These are phyloP conservation scores for Lepidothrix coronata DNA, from an alignment of 2,113 vertebrate genomes.

Conservation along the genomic window DNA sequence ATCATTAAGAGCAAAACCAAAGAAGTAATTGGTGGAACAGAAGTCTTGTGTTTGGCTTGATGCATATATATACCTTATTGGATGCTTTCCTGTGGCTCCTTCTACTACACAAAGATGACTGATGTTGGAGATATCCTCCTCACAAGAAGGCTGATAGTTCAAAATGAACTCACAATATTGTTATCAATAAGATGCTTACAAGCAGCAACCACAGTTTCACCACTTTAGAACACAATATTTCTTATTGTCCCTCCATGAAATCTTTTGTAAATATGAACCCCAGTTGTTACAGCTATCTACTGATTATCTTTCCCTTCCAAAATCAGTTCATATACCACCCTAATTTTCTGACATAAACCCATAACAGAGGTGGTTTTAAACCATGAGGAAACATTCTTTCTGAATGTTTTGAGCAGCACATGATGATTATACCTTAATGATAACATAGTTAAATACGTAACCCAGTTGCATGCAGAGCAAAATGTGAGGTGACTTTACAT, in stretches of 20 bases:
- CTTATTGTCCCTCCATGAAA: background rate
- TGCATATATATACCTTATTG: accelerated
- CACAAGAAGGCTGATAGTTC: background rate
- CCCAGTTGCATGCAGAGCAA: background rate
- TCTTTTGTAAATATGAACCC: background rate
- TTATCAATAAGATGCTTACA: background rate
- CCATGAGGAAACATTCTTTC: accelerated
- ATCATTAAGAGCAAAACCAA: background rate
- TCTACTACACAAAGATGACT: background rate
- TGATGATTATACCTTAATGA: background rate
- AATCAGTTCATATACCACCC: background rate
- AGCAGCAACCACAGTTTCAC: background rate
- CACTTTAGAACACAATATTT: background rate
- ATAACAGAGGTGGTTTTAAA: background rate
- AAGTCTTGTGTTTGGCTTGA: background rate
- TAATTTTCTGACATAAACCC: background rate
- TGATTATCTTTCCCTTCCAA: background rate
- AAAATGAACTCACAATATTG: background rate
- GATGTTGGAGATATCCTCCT: background rate
- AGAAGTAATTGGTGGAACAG: background rate
- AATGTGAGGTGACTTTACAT: background rate
- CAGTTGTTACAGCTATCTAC: background rate
- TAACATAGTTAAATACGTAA: background rate
- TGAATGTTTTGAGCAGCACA: background rate
- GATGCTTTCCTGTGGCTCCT: background rate